These are phyloP conservation scores for Sinelater perroti DNA, from an alignment of 2,888 invertebrate genomes.

Conservation along the genomic window DNA sequence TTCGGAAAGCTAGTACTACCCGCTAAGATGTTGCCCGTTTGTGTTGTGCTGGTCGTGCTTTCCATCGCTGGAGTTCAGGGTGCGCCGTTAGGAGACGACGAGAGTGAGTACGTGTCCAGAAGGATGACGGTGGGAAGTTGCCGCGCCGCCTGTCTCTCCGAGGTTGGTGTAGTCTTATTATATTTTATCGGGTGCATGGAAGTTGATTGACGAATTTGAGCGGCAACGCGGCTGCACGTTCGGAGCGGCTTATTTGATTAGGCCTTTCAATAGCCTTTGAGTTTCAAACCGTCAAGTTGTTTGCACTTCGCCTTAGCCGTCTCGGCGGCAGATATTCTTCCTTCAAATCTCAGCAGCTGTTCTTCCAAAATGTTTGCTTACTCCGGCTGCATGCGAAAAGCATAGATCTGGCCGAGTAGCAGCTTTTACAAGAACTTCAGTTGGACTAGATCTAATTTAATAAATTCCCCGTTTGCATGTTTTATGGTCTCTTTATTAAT, in stretches of 20 bases:
- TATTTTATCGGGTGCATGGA: no score
- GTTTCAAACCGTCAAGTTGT: constrained; percentile 38
- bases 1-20: background rate
- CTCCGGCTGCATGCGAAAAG: constrained; percentile 1
- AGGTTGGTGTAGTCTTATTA: background rate
- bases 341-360: constrained; percentile 27
- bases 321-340: constrained; percentile 20
- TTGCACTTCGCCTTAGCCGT: constrained; percentile 37
- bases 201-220: background rate
- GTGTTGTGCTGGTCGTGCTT: background rate
- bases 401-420: no score
- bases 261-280: constrained; percentile 38
- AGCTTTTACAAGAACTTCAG: no score
- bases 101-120: background rate
- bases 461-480: no score
- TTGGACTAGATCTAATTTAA: no score
- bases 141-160: background rate
- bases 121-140: background rate
- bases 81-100: background rate
- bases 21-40: background rate
- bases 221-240: constrained; percentile 7
- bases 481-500: no score
- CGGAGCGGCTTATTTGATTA: constrained; percentile 39
- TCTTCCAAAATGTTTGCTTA: constrained; percentile 20
- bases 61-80: background rate